A percentile compares a stretch with the other conserved stretches of the same genome.
Evolutionary conservation across 1,140 invertebrate species (phyloP).

Genomic region (Hestina assimilis): DNA sequence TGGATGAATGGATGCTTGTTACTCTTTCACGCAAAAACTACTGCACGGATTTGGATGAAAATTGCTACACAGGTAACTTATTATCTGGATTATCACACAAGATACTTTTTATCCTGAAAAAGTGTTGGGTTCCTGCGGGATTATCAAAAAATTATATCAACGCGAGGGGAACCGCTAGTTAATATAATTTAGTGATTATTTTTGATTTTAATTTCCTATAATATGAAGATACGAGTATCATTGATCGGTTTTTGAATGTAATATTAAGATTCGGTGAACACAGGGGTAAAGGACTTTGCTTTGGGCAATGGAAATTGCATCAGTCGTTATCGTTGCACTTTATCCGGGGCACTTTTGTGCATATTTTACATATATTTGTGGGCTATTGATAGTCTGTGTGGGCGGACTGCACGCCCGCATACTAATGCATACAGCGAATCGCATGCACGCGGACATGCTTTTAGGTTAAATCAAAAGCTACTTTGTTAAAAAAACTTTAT

Average conservation of each 20-base stretch:
- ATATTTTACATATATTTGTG: conserved; percentile 72
- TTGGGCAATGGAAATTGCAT: conserved; percentile 70
- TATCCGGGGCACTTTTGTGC: conserved; percentile 65
- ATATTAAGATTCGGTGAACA: conserved; percentile 54
- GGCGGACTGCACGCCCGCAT: conserved; percentile 56
- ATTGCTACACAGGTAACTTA: no score
- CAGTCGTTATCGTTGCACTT: conserved; percentile 69
- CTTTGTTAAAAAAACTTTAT: neutral
- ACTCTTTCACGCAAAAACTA: no score
- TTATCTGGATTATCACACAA: no score
- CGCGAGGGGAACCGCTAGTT: no score
- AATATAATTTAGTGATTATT: no score
- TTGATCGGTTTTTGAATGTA: neutral
- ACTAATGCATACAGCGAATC: conserved; percentile 45
- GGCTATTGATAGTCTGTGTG: conserved; percentile 58
- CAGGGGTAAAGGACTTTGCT: conserved; percentile 54
- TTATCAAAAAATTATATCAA: no score
- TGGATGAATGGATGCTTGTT: no score
- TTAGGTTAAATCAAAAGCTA: conserved; percentile 18
- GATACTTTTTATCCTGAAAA: no score
- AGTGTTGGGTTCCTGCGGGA: no score
- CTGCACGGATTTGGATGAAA: no score
- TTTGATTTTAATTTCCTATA: neutral
- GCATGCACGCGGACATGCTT: conserved; percentile 24
- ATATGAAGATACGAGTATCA: neutral